Conservation (phyloP, 1,140 invertebrate species). For the Achroia grisella region DNA sequence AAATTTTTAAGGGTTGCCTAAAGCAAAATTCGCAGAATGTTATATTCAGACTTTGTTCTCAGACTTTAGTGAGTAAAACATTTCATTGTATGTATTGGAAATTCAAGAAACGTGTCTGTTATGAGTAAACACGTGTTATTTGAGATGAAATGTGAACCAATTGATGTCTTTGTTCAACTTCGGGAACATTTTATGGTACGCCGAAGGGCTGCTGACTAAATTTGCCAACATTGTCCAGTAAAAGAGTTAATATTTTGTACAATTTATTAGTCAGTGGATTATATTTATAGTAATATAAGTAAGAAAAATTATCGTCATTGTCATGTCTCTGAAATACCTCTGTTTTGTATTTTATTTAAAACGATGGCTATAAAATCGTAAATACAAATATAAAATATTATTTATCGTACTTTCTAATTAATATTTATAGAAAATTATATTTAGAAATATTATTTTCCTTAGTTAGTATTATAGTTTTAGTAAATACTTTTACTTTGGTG, state of each 20-base stretch:
- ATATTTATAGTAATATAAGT: neutral
- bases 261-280: neutral
- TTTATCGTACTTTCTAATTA: too few relatives aligned
- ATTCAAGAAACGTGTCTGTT: slow-evolving; percentile 19
- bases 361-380: too few relatives aligned
- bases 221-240: neutral
- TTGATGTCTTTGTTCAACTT: slow-evolving; percentile 69
- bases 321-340: too few relatives aligned
- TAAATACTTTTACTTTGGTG: too few relatives aligned
- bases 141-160: slow-evolving; percentile 64
- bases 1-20: slow-evolving; percentile 28
- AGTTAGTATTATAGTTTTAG: too few relatives aligned
- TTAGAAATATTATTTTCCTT: too few relatives aligned
- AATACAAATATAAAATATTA: too few relatives aligned
- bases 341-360: too few relatives aligned
- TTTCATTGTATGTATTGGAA: slow-evolving; percentile 20
- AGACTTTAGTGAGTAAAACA: slow-evolving; percentile 24
- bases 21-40: slow-evolving; percentile 29
- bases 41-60: slow-evolving; percentile 16
- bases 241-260: too few relatives aligned
- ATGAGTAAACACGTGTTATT: slow-evolving; percentile 57
- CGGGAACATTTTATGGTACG: slow-evolving; percentile 39
- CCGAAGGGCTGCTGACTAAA: slow-evolving; percentile 53
- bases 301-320: too few relatives aligned
- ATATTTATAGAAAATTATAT: too few relatives aligned